A percentile compares a stretch with the other conserved stretches of the same genome.
These are phyloP conservation scores for Agapornis canus DNA, from an alignment of 2,797 vertebrate species.

Conservation along the genomic window DNA sequence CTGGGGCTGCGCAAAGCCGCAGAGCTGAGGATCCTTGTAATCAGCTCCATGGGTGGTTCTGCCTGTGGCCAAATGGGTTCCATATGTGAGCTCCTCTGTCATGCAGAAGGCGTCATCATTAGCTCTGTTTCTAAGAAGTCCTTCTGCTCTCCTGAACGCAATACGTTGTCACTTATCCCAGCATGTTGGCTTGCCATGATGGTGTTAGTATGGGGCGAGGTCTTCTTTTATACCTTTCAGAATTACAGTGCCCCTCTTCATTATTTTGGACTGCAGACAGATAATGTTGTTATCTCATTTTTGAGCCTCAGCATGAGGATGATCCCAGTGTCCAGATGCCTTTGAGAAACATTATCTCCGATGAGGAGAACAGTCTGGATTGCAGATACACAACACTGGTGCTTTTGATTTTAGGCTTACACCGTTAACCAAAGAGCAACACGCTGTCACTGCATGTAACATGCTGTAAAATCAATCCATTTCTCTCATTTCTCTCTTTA, in stretches of 20 bases:
- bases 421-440: not conserved
- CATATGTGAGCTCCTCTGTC: slow-evolving; percentile 22
- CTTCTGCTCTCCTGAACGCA: not conserved
- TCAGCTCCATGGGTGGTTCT: not conserved
- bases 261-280: not conserved
- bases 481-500: not conserved
- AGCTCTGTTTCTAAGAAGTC: not conserved
- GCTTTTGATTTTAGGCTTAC: not conserved
- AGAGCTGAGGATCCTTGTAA: not conserved
- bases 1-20: not conserved
- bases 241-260: not conserved
- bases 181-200: not conserved
- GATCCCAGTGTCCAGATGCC: not conserved
- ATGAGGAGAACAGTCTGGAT: not conserved
- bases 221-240: not conserved
- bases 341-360: not conserved
- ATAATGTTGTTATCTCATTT: not conserved
- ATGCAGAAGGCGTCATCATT: not conserved
- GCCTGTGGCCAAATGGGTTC: slow-evolving; percentile 32
- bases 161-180: not conserved
- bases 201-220: not conserved
- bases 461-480: not conserved
- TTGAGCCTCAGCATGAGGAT: not conserved
- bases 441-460: not conserved
- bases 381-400: not conserved